phyloP scores from a whole-genome alignment of 2,888 invertebrate species.

The Andricus curvator region DNA sequence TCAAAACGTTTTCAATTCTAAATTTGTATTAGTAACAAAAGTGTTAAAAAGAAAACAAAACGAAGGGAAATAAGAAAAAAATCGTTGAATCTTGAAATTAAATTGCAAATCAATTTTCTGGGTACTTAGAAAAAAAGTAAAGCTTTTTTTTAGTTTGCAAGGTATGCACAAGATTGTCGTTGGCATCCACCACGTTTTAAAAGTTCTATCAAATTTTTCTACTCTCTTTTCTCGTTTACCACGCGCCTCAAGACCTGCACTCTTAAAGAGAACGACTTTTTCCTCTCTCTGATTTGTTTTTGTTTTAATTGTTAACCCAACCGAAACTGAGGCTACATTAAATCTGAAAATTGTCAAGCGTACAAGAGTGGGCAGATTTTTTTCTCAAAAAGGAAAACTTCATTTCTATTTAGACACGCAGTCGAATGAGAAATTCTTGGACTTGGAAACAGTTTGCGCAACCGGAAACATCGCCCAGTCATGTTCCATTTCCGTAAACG shows the following conservation, averaged over 20 bases:
- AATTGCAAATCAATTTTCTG: background rate
- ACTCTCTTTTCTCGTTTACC: background rate
- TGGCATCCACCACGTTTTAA: background rate
- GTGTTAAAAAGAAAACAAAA: background rate
- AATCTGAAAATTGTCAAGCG: background rate
- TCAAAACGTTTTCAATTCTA: too few species aligned
- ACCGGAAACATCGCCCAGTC: constrained; percentile 26
- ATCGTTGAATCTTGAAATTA: background rate
- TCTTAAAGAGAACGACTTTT: background rate
- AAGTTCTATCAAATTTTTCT: background rate
- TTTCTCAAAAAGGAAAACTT: background rate
- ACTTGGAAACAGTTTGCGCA: constrained; percentile 17
- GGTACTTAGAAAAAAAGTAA: background rate
- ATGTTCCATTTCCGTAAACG: constrained; percentile 39
- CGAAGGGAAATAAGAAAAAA: background rate
- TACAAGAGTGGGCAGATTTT: background rate
- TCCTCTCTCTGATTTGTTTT: background rate
- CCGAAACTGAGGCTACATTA: background rate
- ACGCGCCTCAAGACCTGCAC: background rate
- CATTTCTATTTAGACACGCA: background rate
- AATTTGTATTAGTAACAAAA: too few species aligned
- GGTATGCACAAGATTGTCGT: background rate
- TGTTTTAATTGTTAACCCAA: background rate
- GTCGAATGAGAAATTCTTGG: constrained; percentile 14
- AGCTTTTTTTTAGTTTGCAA: background rate